These are phyloP conservation scores for Progne subis DNA, from an alignment of 2,113 vertebrate species.

Conservation along the genomic window DNA sequence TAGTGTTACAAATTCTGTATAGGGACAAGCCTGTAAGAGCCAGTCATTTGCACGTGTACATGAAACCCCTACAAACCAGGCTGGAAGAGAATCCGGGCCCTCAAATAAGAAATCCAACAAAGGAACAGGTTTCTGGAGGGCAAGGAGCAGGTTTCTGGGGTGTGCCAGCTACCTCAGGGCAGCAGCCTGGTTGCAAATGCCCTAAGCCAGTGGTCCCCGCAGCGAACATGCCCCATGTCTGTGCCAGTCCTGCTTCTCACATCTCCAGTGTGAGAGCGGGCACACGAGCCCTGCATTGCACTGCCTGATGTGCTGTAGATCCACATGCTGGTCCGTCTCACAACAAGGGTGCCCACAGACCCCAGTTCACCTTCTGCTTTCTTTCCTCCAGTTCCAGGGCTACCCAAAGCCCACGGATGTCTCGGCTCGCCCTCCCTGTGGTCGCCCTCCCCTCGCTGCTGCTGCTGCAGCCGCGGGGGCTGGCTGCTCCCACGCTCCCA, in stretches of 20 bases:
- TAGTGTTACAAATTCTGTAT: background rate
- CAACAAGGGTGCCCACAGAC: background rate
- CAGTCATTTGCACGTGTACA: background rate
- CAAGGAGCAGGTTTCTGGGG: background rate
- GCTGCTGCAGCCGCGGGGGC: background rate
- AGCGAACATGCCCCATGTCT: accelerated
- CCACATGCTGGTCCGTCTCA: accelerated
- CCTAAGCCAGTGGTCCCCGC: background rate
- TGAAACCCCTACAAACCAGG: background rate
- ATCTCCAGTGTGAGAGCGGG: background rate
- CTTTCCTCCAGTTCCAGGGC: background rate
- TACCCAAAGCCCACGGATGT: accelerated
- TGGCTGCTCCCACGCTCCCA: conserved; percentile 22
- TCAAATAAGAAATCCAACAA: accelerated
- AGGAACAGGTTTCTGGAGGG: background rate
- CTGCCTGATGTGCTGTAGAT: background rate
- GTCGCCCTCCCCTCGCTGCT: background rate
- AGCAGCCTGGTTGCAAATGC: background rate
- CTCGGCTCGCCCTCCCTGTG: accelerated
- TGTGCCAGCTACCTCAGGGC: background rate
- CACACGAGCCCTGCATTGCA: background rate
- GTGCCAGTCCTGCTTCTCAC: background rate
- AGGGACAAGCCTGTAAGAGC: background rate
- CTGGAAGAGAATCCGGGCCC: background rate
- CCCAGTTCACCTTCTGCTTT: background rate